Evolutionary conservation across 2,113 vertebrate genomes (phyloP), one percentile per base, ranked within the genome.

Genomic region (Dipodomys stephensi): DNA sequence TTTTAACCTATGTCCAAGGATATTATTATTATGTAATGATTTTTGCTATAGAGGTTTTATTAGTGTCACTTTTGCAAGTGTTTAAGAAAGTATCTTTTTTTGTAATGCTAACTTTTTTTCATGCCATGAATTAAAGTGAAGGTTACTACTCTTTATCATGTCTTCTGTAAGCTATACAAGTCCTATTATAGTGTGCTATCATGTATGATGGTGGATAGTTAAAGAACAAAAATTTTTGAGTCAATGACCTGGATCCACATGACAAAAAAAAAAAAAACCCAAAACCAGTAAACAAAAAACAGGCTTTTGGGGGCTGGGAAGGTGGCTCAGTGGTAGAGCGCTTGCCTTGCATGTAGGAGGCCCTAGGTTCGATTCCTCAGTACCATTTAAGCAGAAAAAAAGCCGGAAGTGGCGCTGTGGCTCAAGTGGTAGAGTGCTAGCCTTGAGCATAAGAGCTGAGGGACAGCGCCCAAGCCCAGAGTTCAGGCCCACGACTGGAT

Each of bases 121-220:
- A 74, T 7, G 77, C 35, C 81, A 77, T 72, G 35, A 49, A 92
- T 69, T 77, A 88, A 12, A 69, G 53, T 83, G 49, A 69, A 30
- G 28, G 77, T 65, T 30, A 7, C 69, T 25, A 49, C 49, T 49
- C 49, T 28, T 53, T 77, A 44, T 77, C 77, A 23, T 77, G 73
- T 83, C 49, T 83, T 83, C 20, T 28, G 73, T 11, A 35, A 39
- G 2, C 30, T 87, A 60, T 12, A 65, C 22, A 6, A 81, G 60
- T 86, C 20, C 19, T 89, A n/a, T 30, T 71, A 72, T 65, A 79
- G 65, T 94, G 20, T 72, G 53, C 44, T 92, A 32, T 86, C 82
- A 78, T 57, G 74, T 74, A 71, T 11, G 68, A 64, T 16, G 7
- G 32, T 64, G 44, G 32, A 20, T 79, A 74, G 93, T 85, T 49